Percentiles rank a stretch among this genome's conserved stretches.
phyloP scores from a whole-genome alignment of 2,113 vertebrate species.

The Dolichotis patagonum region DNA sequence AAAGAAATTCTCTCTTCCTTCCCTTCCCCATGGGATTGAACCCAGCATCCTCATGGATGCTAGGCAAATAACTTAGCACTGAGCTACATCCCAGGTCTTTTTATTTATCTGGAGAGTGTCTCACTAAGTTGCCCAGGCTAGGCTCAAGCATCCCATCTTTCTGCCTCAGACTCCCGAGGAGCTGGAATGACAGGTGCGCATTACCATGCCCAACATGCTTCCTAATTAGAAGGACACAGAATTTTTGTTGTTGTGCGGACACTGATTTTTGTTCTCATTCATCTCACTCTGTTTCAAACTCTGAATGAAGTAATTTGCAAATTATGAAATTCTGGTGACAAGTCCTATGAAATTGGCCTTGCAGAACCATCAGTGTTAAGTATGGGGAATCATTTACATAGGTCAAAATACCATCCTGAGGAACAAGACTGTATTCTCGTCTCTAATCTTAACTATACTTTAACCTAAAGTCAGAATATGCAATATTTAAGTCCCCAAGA shows the following conservation, averaged over 20 bases:
- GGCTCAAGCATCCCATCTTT: neutral
- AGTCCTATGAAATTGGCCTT: neutral
- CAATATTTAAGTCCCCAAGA: neutral
- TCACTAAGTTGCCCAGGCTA: neutral
- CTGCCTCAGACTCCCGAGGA: neutral
- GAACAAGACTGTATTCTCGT: slow-evolving; percentile 34
- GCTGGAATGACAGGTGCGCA: neutral
- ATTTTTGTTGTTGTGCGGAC: slow-evolving; percentile 20
- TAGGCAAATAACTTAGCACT: neutral
- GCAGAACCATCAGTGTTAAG: neutral
- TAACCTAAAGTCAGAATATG: neutral
- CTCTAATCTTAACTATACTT: neutral
- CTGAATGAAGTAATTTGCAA: slow-evolving; percentile 25
- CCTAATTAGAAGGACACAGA: neutral
- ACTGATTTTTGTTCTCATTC: slow-evolving; percentile 17
- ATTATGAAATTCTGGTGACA: slow-evolving; percentile 17
- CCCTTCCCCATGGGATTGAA: neutral
- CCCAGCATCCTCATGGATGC: neutral
- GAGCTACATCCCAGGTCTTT: neutral
- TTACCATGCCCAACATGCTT: neutral
- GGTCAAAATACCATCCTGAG: neutral
- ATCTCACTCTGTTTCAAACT: slow-evolving; percentile 44
- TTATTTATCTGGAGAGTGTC: neutral
- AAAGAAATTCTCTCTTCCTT: no score
- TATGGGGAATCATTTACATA: neutral